Evolutionary conservation across 1,140 invertebrate species (phyloP).

Genomic region (Drosophila chauvacae): DNA sequence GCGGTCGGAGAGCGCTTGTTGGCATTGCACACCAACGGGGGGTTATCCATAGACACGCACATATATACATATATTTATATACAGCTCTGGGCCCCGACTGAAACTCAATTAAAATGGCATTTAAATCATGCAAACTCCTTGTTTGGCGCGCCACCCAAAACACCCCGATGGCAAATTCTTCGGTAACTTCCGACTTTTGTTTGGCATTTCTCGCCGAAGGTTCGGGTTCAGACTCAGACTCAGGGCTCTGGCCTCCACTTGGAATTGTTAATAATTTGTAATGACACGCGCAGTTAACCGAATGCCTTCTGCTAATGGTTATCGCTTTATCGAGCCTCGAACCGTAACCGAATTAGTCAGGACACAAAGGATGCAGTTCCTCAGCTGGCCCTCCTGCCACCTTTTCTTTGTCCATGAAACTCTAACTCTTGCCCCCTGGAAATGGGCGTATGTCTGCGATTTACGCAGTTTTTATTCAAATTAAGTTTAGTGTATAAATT

Average conservation of each 20-base stretch:
- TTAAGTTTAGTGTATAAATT: constrained; percentile 58
- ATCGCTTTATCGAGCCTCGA: constrained; percentile 21
- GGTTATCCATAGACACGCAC: constrained; percentile 23
- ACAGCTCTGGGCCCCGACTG: constrained; percentile 9
- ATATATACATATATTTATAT: neutral
- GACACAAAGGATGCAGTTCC: constrained; percentile 49
- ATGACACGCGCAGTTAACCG: constrained; percentile 51
- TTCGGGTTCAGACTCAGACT: neutral
- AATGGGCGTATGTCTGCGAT: constrained; percentile 69
- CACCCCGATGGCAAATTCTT: constrained; percentile 64
- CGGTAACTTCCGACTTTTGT: constrained; percentile 40
- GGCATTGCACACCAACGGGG: constrained; percentile 73
- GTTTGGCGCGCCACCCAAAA: constrained; percentile 44
- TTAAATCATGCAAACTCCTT: constrained; percentile 78
- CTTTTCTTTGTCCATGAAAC: constrained; percentile 38
- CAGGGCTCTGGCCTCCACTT: constrained; percentile 23
- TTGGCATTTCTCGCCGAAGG: constrained; percentile 7
- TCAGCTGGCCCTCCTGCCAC: constrained; percentile 29
- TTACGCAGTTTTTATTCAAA: constrained; percentile 80
- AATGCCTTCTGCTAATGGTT: constrained; percentile 17
- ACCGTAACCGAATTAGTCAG: constrained; percentile 50
- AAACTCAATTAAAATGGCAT: constrained; percentile 82
- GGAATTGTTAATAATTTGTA: constrained; percentile 79
- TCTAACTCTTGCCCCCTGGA: constrained; percentile 14
- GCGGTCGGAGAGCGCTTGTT: constrained; percentile 68